A percentile compares a stretch with the other conserved stretches of the same genome.
These are phyloP conservation scores for Hiodon tergisus DNA, from an alignment of 2,113 vertebrate genomes.

Conservation along the genomic window DNA sequence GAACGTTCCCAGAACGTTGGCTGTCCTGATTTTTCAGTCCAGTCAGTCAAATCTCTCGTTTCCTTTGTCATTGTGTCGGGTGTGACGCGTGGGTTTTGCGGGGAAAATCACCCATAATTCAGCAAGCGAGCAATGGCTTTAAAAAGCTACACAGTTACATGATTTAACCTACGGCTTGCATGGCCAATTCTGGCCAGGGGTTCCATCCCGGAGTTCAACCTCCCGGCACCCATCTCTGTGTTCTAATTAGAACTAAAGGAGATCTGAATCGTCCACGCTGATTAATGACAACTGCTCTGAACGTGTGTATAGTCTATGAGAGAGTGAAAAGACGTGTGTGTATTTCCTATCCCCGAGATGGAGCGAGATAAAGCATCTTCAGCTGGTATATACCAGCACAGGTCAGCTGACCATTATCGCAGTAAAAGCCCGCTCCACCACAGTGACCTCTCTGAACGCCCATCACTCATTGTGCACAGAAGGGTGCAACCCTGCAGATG, in stretches of 20 bases:
- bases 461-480: background rate
- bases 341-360: constrained; percentile 14
- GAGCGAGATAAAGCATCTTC: background rate
- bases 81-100: no score
- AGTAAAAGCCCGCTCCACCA: background rate
- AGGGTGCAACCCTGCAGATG: background rate
- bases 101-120: no score
- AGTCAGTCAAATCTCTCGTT: no score
- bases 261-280: constrained; percentile 51
- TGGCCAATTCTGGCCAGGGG: no score
- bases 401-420: background rate
- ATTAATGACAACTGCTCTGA: constrained; percentile 54
- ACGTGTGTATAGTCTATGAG: constrained; percentile 64
- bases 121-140: no score
- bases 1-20: no score
- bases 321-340: constrained; percentile 62
- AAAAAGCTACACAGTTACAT: no score
- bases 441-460: background rate
- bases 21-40: no score
- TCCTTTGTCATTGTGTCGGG: no score
- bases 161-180: no score
- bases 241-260: constrained; percentile 57
- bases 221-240: constrained; percentile 27
- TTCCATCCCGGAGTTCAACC: constrained; percentile 48
- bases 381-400: background rate